A percentile compares a stretch with the other conserved stretches of the same genome.
These are phyloP conservation scores for Temnopleurus reevesii DNA, from an alignment of 53 echinoderm and acorn worm species.

Conservation along the genomic window DNA sequence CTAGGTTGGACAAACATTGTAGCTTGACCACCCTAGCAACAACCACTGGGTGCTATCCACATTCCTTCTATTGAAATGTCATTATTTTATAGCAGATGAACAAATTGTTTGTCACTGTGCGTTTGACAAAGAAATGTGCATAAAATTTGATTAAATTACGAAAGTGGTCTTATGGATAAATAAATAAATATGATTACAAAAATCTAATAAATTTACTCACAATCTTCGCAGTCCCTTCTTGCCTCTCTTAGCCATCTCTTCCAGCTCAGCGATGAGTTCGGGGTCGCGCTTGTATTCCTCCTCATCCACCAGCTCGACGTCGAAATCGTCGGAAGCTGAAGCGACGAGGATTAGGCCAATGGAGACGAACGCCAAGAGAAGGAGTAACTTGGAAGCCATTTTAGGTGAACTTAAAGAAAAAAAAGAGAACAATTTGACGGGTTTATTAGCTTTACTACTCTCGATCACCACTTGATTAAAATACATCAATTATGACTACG, in stretches of 20 bases:
- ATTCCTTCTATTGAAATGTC: too few species aligned
- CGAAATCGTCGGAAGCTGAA: slow-evolving; percentile 2
- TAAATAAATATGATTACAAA: too few species aligned
- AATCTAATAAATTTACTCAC: slow-evolving; percentile 8
- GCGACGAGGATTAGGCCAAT: slow-evolving; percentile 4
- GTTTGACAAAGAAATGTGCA: background rate
- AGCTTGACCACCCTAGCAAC: too few species aligned
- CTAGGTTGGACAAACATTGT: too few species aligned
- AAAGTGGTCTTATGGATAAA: background rate
- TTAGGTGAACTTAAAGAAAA: background rate
- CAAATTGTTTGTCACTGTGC: too few species aligned
- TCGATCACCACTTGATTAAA: background rate
- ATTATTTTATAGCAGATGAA: too few species aligned
- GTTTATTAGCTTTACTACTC: background rate
- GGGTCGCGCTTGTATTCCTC: slow-evolving; percentile 1
- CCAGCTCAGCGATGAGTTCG: background rate
- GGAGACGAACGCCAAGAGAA: slow-evolving; percentile 20
- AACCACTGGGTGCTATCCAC: too few species aligned
- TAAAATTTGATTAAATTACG: background rate
- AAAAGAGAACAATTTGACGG: background rate
- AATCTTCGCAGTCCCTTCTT: background rate
- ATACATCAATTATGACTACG: too few species aligned
- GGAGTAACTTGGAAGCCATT: slow-evolving; percentile 9
- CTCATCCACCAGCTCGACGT: background rate
- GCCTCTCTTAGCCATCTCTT: background rate